phyloP scores from a whole-genome alignment of 2,113 vertebrate genomes.

The Mohoua ochrocephala region DNA sequence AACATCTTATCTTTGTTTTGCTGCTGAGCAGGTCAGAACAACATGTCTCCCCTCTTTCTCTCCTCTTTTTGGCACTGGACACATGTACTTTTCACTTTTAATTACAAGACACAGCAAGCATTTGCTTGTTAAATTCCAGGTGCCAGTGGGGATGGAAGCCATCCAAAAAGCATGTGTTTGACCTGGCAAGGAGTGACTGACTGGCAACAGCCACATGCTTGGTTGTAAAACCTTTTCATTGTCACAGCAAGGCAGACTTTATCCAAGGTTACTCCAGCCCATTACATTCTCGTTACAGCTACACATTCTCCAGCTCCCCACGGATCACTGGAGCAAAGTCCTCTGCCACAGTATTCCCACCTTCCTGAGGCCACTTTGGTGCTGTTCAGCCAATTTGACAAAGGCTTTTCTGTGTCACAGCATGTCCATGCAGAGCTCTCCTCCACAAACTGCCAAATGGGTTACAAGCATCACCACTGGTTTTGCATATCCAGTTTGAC shows the following conservation, averaged over 20 bases:
- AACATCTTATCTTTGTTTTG: slow-evolving; percentile 3
- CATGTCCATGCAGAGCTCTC: not conserved
- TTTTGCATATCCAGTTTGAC: not conserved
- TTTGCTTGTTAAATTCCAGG: slow-evolving; percentile 62
- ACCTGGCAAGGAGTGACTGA: slow-evolving; percentile 50
- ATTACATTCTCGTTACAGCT: not conserved
- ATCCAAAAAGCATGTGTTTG: slow-evolving; percentile 53
- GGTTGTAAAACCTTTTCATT: slow-evolving; percentile 16
- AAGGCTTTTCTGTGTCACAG: not conserved
- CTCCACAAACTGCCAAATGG: not conserved
- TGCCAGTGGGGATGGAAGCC: slow-evolving; percentile 51
- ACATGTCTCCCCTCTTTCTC: slow-evolving; percentile 9
- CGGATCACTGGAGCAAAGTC: not conserved
- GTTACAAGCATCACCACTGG: not conserved
- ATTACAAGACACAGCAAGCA: slow-evolving; percentile 62
- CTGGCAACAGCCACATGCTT: slow-evolving; percentile 6
- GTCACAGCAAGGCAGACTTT: not conserved
- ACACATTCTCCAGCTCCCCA: not conserved
- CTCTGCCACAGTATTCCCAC: not conserved
- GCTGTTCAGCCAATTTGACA: not conserved
- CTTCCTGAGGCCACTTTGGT: not conserved
- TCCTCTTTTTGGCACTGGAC: slow-evolving; percentile 40
- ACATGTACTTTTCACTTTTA: slow-evolving; percentile 66
- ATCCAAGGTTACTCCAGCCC: not conserved
- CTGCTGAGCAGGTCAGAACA: slow-evolving; percentile 29